These are phyloP conservation scores for Pelobates fuscus DNA, from an alignment of 2,113 vertebrate species.

Conservation along the genomic window DNA sequence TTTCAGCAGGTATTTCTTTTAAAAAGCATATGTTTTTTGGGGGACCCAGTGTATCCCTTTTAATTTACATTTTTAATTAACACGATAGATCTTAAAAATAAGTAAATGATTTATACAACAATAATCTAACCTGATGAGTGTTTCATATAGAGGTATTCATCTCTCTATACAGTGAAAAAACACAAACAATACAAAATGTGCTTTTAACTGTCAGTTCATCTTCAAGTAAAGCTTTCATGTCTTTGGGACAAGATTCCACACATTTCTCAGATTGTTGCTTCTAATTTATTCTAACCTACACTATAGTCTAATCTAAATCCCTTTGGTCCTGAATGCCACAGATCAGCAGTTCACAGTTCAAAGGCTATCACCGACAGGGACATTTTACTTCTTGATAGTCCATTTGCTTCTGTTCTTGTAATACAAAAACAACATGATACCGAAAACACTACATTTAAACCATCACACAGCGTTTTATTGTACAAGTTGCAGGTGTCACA, in stretches of 20 bases:
- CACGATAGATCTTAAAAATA: too few relatives aligned
- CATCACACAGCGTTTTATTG: slow-evolving; percentile 65
- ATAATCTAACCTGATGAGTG: too few relatives aligned
- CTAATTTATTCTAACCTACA: slow-evolving; percentile 75
- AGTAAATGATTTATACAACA: too few relatives aligned
- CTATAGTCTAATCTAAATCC: slow-evolving; percentile 72
- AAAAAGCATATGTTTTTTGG: too few relatives aligned
- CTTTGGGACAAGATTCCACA: slow-evolving; percentile 38
- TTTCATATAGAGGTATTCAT: too few relatives aligned
- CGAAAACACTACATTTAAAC: slow-evolving; percentile 48
- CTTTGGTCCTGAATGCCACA: slow-evolving; percentile 63
- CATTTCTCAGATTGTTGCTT: slow-evolving; percentile 73
- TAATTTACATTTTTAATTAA: too few relatives aligned
- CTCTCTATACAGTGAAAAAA: too few relatives aligned
- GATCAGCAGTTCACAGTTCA: slow-evolving; percentile 70
- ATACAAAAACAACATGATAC: slow-evolving; percentile 52
- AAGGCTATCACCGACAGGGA: slow-evolving; percentile 71
- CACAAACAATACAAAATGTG: too few relatives aligned
- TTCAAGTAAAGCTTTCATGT: slow-evolving; percentile 15
- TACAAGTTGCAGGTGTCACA: slow-evolving; percentile 67
- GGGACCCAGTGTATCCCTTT: too few relatives aligned
- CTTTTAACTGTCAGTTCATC: slow-evolving; percentile 22
- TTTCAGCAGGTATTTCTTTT: too few relatives aligned
- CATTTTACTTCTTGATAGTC: slow-evolving; percentile 59
- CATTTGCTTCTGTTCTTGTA: slow-evolving; percentile 55